Conservation (phyloP, 2,888 invertebrate genomes). For the Luperina testacea region DNA sequence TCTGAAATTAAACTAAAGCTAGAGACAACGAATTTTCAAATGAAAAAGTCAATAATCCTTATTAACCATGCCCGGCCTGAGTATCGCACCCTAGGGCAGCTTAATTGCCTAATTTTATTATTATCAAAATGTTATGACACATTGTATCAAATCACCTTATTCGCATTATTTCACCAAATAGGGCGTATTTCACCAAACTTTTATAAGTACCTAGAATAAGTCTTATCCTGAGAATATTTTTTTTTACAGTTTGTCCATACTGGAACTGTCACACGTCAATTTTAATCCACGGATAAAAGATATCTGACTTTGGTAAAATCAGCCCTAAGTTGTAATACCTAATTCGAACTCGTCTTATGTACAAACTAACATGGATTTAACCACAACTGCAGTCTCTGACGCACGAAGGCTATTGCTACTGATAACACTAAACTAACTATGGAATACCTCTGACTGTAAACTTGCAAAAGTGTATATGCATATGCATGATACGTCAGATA, state of each 20-base stretch:
- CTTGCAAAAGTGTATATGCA: conserved; percentile 3
- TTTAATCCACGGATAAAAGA: no score
- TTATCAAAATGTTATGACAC: neutral
- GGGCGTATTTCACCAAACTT: no score
- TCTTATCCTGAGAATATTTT: no score
- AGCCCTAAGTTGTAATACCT: neutral
- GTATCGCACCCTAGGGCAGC: neutral
- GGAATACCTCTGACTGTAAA: conserved; percentile 9
- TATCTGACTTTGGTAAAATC: no score
- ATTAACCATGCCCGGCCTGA: neutral
- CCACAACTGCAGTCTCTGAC: conserved; percentile 33
- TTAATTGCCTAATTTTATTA: no score
- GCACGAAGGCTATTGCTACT: conserved; percentile 30
- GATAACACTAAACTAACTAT: conserved; percentile 35
- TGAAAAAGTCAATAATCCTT: neutral
- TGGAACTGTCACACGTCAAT: no score
- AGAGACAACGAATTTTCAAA: no score
- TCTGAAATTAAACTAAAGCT: neutral
- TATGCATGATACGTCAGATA: neutral
- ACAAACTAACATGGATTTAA: conserved; percentile 10
- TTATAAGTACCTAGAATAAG: no score
- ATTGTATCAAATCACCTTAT: neutral
- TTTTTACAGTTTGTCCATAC: no score
- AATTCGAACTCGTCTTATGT: neutral
- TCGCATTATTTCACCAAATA: no score